phyloP scores from a whole-genome alignment of 2,888 invertebrate species.

The Drosophila sordidula region DNA sequence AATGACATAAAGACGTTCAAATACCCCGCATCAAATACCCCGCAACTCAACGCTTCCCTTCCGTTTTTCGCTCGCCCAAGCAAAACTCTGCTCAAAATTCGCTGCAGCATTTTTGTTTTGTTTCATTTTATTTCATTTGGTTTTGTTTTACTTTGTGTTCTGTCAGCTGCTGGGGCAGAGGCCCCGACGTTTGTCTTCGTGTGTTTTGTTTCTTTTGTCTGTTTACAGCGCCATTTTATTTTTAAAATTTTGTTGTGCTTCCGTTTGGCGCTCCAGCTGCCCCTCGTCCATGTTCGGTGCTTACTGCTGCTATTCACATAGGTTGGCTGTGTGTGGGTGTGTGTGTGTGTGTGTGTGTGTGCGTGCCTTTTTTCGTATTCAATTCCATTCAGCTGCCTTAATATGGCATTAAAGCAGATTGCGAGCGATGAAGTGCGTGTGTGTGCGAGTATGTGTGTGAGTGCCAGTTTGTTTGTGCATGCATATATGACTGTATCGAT shows the following conservation, averaged over 20 bases:
- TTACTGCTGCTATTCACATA: conserved; percentile 42
- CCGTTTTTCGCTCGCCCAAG: conserved; percentile 24
- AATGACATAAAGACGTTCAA: conserved; percentile 35
- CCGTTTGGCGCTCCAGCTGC: conserved; percentile 31
- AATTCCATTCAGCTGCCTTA: conserved; percentile 67
- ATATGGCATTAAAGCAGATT: conserved; percentile 71
- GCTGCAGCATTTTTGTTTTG: conserved; percentile 15
- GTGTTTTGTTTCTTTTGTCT: conserved; percentile 60
- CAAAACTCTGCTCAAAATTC: conserved; percentile 41
- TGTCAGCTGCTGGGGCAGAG: conserved; percentile 32
- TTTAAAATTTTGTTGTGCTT: conserved; percentile 60
- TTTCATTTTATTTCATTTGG: conserved; percentile 8
- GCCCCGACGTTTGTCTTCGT: conserved; percentile 28
- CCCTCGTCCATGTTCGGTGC: conserved; percentile 24
- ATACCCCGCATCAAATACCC: not conserved
- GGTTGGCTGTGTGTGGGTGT: conserved; percentile 8
- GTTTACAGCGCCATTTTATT: conserved; percentile 72
- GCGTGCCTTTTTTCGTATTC: conserved; percentile 50
- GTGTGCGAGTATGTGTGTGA: conserved; percentile 8
- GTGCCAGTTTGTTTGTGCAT: conserved; percentile 5
- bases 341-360: conserved; percentile 16
- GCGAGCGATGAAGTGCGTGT: conserved; percentile 29
- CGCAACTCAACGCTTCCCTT: conserved; percentile 1
- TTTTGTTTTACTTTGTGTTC: conserved; percentile 33
- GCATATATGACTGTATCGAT: conserved; percentile 1